Evolutionary conservation across 30 jellyfish, hydroid and myxozoan species (phyloP).

Genomic region (Pelagia noctiluca): DNA sequence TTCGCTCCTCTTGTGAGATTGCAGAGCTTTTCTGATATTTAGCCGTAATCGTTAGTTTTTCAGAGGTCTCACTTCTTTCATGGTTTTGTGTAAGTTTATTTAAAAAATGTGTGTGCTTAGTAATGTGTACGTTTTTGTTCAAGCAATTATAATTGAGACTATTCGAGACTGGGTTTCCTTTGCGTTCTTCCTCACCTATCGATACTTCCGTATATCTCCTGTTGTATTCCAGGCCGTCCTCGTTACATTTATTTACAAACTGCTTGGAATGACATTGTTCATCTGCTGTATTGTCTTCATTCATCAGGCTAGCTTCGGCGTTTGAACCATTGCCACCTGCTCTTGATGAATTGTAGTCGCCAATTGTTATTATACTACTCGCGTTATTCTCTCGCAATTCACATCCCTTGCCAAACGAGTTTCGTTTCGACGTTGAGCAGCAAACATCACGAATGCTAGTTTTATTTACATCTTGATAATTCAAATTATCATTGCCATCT

Average conservation of each 20-base stretch:
- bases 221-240: neutral
- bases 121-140: neutral
- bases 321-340: constrained; percentile 12
- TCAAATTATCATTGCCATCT: neutral
- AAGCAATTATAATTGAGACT: neutral
- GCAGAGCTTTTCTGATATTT: constrained; percentile 18
- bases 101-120: neutral
- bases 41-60: neutral
- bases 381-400: neutral
- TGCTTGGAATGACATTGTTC: neutral
- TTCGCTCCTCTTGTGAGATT: neutral
- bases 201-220: neutral
- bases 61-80: neutral
- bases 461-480: neutral
- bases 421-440: neutral
- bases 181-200: too few species aligned
- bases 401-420: constrained; percentile 5
- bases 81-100: neutral
- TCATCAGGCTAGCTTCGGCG: neutral
- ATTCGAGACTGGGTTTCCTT: too few species aligned
- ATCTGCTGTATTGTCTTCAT: neutral
- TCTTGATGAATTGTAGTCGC: too few species aligned
- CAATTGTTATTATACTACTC: neutral
- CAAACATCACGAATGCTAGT: neutral
- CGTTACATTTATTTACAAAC: neutral